Percentiles rank a stretch among this genome's conserved stretches.
phyloP scores from a whole-genome alignment of 1,140 invertebrate species.

The Zaprionus gabonicus region DNA sequence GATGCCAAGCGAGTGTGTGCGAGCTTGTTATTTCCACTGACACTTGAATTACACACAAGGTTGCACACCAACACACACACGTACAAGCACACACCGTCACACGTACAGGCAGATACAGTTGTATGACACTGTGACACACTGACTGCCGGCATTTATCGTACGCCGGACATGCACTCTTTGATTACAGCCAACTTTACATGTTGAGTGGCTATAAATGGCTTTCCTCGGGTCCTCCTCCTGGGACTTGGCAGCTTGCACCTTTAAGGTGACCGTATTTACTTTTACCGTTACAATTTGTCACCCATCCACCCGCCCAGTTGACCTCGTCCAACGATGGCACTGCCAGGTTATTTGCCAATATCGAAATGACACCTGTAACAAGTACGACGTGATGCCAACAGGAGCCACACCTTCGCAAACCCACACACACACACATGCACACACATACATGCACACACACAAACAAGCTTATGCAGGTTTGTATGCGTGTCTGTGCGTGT shows the following conservation, averaged over 20 bases:
- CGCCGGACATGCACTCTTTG: neutral
- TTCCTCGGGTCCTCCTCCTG: neutral
- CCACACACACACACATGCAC: neutral
- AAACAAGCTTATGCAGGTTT: neutral
- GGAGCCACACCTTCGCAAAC: slow-evolving; percentile 41
- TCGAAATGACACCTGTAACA: slow-evolving; percentile 68
- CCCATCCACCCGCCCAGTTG: slow-evolving; percentile 6
- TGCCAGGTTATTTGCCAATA: slow-evolving; percentile 42
- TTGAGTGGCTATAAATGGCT: slow-evolving; percentile 10
- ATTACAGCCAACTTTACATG: slow-evolving; percentile 15
- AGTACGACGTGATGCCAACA: slow-evolving; percentile 77
- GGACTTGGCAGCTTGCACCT: neutral
- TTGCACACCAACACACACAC: slow-evolving; percentile 7
- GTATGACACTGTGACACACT: slow-evolving; percentile 22
- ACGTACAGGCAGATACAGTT: neutral
- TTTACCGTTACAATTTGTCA: slow-evolving; percentile 18
- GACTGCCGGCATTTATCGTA: slow-evolving; percentile 37
- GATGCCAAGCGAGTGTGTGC: neutral
- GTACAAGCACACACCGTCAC: neutral
- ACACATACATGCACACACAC: slow-evolving; percentile 5
- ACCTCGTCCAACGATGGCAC: slow-evolving; percentile 13
- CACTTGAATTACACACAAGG: slow-evolving; percentile 23
- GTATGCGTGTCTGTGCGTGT: slow-evolving; percentile 23
- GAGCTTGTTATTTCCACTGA: slow-evolving; percentile 11
- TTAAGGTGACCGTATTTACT: slow-evolving; percentile 23